phyloP scores from a whole-genome alignment of 2,797 vertebrate genomes.

The Acridotheres tristis region DNA sequence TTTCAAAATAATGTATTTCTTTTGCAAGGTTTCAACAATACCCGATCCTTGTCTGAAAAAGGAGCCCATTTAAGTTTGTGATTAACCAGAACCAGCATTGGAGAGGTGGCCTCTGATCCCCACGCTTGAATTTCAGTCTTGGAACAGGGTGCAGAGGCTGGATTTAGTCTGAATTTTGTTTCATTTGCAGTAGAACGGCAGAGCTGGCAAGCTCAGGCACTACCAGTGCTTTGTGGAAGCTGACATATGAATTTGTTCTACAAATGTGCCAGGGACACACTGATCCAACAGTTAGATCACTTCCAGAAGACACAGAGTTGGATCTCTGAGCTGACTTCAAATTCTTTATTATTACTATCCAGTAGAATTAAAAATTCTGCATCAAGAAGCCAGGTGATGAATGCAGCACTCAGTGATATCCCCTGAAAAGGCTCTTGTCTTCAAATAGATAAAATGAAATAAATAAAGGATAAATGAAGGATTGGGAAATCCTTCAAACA shows the following conservation, averaged over 20 bases:
- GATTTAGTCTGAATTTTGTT: constrained; percentile 43
- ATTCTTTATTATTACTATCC: background rate
- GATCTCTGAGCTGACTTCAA: constrained; percentile 35
- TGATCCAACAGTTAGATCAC: constrained; percentile 64
- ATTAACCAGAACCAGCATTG: background rate
- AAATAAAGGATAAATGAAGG: background rate
- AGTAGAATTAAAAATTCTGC: background rate
- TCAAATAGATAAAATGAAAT: background rate
- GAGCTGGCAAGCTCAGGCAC: constrained; percentile 59
- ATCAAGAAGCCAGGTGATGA: background rate
- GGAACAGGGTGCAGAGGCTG: constrained; percentile 7
- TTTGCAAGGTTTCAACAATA: background rate
- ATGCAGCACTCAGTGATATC: background rate
- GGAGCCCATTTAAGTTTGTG: background rate
- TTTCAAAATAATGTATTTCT: background rate
- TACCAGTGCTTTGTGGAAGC: constrained; percentile 59
- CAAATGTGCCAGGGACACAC: constrained; percentile 65
- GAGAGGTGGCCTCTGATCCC: background rate
- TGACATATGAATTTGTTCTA: constrained; percentile 61
- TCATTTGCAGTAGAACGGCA: constrained; percentile 37
- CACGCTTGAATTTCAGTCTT: background rate
- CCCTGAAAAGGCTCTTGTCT: accelerated
- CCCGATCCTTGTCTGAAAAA: background rate
- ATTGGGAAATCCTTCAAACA: background rate
- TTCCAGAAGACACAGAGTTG: constrained; percentile 59